Percentiles rank a stretch among this genome's conserved stretches.
phyloP scores from a whole-genome alignment of 2,888 invertebrate genomes.

The Sylvicola cinctus region DNA sequence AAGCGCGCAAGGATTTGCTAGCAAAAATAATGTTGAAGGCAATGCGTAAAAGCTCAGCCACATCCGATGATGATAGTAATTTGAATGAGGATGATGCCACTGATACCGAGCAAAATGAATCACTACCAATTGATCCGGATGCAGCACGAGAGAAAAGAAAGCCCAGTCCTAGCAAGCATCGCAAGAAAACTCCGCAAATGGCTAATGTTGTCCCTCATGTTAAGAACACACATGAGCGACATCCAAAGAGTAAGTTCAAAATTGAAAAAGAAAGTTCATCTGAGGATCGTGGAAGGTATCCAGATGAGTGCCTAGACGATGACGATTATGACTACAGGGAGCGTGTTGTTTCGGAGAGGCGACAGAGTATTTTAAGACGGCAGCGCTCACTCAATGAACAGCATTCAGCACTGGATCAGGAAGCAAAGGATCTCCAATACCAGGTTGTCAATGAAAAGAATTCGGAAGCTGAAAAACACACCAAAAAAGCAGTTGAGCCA shows the following conservation, averaged over 20 bases:
- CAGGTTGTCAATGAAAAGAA: slow-evolving; percentile 32
- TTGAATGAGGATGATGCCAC: slow-evolving; percentile 34
- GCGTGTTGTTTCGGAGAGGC: slow-evolving; percentile 20
- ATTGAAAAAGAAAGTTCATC: slow-evolving; percentile 4
- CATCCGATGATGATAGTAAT: slow-evolving; percentile 29
- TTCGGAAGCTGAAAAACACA: slow-evolving; percentile 10
- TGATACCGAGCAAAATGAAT: slow-evolving; percentile 50
- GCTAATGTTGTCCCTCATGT: slow-evolving; percentile 19
- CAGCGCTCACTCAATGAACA: slow-evolving; percentile 11
- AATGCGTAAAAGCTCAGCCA: slow-evolving; percentile 33
- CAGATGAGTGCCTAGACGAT: slow-evolving; percentile 1
- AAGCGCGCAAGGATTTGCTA: slow-evolving; percentile 23
- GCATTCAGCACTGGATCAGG: not conserved
- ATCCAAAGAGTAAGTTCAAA: slow-evolving; percentile 18
- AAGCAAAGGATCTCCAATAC: slow-evolving; percentile 4
- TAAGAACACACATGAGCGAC: slow-evolving; percentile 15
- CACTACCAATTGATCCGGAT: slow-evolving; percentile 37
- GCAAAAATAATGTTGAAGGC: slow-evolving; percentile 25
- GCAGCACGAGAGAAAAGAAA: slow-evolving; percentile 3
- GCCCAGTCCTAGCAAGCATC: slow-evolving; percentile 6
- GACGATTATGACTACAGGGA: slow-evolving; percentile 8
- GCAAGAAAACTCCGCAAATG: slow-evolving; percentile 20
- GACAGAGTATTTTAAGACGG: slow-evolving; percentile 17
- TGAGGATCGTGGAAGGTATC: slow-evolving; percentile 1
- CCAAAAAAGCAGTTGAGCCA: slow-evolving; percentile 11